Evolutionary conservation across 2,113 vertebrate genomes (phyloP), one percentile per base, ranked within the genome.

Genomic region (Propithecus coquereli): DNA sequence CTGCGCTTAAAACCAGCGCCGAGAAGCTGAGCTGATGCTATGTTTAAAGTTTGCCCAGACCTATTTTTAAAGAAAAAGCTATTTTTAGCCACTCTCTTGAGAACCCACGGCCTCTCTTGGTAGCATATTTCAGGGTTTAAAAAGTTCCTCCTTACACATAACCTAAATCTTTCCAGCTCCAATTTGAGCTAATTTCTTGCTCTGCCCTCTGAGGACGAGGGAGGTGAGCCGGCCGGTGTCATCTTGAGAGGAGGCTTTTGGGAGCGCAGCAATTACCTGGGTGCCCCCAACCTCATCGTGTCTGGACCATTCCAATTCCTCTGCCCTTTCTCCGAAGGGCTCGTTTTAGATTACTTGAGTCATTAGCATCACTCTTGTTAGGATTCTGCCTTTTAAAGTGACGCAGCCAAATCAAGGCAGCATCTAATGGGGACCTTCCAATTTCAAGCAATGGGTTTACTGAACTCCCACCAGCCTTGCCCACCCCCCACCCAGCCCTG

Each of bases 1-100:
- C 66, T 13, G 79, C 66, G 23, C 77, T 50, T 45, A 14, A 54
- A 37, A n/a, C 84, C 84, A 30, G 32, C 87, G 79, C 57, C 20
- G 8, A 10, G 59, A 71, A 47, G 47, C 52, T 0, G 73, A 34
- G 87, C 76, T 3, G 43, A 34, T 57, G 89, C 79, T 77, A 47
- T 86, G 93, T 94, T 88, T 95, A 94, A 96, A 96, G 71, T 74
- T 47, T 47, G 61, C 88, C 91, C 87, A 91, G 90, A 37, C 89
- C 97, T 97, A 97, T 96, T 97, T 97, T 97, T 98, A 95, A 93
- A 97, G 91, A 83, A 91, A 54, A 59, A 59, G 88, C 97, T 98
- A 96, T 97, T 98, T 97, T 97, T 97, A 97, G 96, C 80, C 27
- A 47, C 79, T 83, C 96, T 96, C 93, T 43, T 2, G 91, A 97